Conservation (phyloP, 2,888 invertebrate genomes). For the Dasysyrphus tricinctus region DNA sequence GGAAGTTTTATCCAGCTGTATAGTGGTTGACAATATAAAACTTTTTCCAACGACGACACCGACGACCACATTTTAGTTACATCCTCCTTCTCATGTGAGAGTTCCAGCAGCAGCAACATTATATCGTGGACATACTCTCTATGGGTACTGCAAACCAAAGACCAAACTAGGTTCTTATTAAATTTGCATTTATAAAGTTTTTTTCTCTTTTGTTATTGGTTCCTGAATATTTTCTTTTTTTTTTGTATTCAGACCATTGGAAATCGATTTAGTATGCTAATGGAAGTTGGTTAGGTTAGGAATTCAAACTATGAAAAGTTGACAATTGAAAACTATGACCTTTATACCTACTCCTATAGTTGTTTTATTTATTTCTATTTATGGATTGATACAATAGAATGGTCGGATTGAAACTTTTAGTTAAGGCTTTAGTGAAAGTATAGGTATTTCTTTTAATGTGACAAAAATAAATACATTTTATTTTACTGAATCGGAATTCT, state of each 20-base stretch:
- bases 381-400: too few species aligned
- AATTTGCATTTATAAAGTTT: slow-evolving; percentile 15
- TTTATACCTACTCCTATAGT: neutral
- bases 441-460: too few species aligned
- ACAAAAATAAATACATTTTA: neutral
- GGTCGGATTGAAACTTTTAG: neutral
- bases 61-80: slow-evolving; percentile 10
- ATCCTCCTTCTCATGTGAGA: slow-evolving; percentile 3
- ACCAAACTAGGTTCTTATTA: neutral
- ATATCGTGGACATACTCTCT: neutral
- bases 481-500: too few species aligned
- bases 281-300: neutral
- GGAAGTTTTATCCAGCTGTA: neutral
- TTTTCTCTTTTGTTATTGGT: neutral
- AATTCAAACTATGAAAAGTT: slow-evolving; percentile 9
- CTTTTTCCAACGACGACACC: neutral
- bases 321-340: slow-evolving; percentile 5
- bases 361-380: neutral
- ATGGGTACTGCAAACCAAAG: neutral
- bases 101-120: neutral
- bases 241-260: neutral
- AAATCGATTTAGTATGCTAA: slow-evolving; percentile 17
- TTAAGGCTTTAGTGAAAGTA: too few species aligned
- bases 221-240: neutral
- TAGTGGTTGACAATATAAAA: slow-evolving; percentile 11